Conservation (phyloP, 1,140 invertebrate species). For the Orchesella cincta region DNA sequence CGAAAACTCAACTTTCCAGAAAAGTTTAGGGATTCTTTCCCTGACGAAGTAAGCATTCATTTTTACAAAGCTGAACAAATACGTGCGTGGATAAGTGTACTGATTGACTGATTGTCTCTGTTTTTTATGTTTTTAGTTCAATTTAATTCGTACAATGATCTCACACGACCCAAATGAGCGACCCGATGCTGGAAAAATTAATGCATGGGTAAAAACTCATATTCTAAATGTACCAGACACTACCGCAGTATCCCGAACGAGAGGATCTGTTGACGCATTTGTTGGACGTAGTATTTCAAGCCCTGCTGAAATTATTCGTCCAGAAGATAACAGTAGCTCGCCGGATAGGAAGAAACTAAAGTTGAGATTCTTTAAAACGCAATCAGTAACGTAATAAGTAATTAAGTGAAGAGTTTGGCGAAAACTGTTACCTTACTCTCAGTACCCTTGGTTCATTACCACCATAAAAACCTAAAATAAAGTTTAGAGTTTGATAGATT, state of each 20-base stretch:
- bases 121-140: slow-evolving; percentile 62
- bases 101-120: slow-evolving; percentile 12
- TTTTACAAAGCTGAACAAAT: too few species aligned
- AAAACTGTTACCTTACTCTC: too few species aligned
- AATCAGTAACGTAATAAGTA: slow-evolving; percentile 7
- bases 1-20: slow-evolving; percentile 68
- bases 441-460: too few species aligned
- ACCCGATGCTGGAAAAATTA: slow-evolving; percentile 58
- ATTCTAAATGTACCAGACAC: not conserved
- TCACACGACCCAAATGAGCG: slow-evolving; percentile 70
- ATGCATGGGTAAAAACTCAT: slow-evolving; percentile 42
- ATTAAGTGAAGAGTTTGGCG: too few species aligned
- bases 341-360: not conserved
- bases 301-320: not conserved
- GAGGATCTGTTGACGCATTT: not conserved
- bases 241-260: not conserved
- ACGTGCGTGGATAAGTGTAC: too few species aligned
- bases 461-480: too few species aligned
- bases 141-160: slow-evolving; percentile 75
- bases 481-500: too few species aligned
- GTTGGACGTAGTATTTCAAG: not conserved
- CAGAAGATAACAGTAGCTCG: not conserved
- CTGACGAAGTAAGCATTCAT: slow-evolving; percentile 67
- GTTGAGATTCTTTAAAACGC: not conserved
- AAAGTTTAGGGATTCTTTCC: slow-evolving; percentile 66